Conservation (phyloP, 2,113 vertebrate genomes). For the Tetrao urogallus region DNA sequence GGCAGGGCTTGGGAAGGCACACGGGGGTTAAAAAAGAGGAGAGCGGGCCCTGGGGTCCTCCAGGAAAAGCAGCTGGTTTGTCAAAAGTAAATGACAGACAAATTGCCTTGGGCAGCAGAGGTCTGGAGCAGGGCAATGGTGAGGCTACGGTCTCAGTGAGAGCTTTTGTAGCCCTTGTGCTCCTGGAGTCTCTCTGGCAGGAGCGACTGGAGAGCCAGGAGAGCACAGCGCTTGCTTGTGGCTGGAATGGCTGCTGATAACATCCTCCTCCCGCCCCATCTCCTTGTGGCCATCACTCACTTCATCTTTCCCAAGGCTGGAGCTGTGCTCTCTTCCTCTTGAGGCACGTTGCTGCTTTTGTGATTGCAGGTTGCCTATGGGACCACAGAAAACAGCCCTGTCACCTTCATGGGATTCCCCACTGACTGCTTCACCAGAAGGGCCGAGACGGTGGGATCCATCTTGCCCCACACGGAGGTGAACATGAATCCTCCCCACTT, state of each 20-base stretch:
- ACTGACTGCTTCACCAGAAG: slow-evolving; percentile 80
- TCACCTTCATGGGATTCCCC: slow-evolving; percentile 85
- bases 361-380: slow-evolving; percentile 88
- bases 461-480: slow-evolving; percentile 91
- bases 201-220: background rate
- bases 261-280: background rate
- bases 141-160: background rate
- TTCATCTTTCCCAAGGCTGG: background rate
- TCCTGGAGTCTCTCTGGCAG: background rate
- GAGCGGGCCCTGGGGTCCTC: fast-evolving
- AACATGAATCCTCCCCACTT: background rate
- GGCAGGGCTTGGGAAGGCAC: background rate
- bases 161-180: background rate
- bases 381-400: slow-evolving; percentile 95
- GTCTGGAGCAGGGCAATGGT: background rate
- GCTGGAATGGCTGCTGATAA: background rate
- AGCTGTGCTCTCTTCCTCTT: background rate
- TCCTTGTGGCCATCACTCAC: background rate
- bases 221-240: background rate
- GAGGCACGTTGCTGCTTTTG: background rate
- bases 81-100: background rate
- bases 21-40: background rate
- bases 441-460: slow-evolving; percentile 81
- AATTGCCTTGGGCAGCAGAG: background rate
- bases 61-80: background rate